Conservation (phyloP, 2,888 invertebrate genomes). For the Eilema sororculum region DNA sequence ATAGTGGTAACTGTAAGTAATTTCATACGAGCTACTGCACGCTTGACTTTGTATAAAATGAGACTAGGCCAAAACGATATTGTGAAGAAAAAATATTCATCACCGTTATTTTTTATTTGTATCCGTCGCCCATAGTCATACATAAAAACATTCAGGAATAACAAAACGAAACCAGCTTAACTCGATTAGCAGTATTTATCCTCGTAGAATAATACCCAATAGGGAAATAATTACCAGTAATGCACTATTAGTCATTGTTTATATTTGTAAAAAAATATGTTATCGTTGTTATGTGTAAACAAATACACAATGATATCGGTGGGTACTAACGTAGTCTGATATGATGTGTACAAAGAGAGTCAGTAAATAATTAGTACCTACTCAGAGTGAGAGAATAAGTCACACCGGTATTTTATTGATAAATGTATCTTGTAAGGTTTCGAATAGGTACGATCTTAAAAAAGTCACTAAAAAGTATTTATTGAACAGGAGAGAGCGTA, state of each 20-base stretch:
- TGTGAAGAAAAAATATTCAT: neutral
- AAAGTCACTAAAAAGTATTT: neutral
- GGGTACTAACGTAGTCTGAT: neutral
- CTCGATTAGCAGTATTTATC: neutral
- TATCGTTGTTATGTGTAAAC: no score
- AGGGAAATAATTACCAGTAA: neutral
- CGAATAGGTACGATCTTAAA: no score
- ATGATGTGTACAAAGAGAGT: neutral
- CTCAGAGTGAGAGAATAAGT: neutral
- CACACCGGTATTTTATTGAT: neutral
- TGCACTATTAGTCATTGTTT: neutral
- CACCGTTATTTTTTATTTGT: slow-evolving; percentile 1
- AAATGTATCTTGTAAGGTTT: neutral
- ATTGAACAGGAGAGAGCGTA: slow-evolving; percentile 20
- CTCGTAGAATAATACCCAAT: neutral
- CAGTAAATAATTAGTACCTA: neutral
- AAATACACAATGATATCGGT: neutral
- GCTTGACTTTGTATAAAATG: neutral
- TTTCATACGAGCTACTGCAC: slow-evolving; percentile 1
- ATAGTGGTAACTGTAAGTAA: neutral
- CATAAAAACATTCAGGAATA: neutral
- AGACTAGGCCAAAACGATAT: slow-evolving; percentile 12
- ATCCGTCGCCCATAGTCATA: neutral
- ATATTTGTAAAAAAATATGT: neutral
- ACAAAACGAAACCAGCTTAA: neutral